These are phyloP conservation scores for Falco naumanni DNA, from an alignment of 2,797 vertebrate species.

Conservation along the genomic window DNA sequence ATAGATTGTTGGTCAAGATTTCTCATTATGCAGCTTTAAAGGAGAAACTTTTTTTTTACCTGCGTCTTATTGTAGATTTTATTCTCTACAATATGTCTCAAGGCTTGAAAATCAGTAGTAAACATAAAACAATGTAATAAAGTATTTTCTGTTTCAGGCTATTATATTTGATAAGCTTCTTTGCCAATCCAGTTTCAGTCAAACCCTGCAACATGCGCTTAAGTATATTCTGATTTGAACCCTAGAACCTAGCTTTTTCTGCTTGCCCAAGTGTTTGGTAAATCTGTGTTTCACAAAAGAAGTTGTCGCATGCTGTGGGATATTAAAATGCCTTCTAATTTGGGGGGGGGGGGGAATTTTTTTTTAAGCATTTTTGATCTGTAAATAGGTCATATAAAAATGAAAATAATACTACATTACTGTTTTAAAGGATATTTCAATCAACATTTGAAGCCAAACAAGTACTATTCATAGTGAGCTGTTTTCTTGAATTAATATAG, in stretches of 20 bases:
- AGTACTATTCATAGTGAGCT: background rate
- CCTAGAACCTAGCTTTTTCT: background rate
- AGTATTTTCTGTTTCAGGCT: background rate
- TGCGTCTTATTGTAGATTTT: background rate
- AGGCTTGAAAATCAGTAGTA: background rate
- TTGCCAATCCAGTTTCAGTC: background rate
- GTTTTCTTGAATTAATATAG: background rate
- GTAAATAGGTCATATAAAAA: background rate
- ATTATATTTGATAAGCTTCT: background rate
- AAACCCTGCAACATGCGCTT: conserved; percentile 13
- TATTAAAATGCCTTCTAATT: background rate
- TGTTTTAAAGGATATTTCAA: background rate
- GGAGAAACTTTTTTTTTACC: background rate
- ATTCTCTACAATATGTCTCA: background rate
- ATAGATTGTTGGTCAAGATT: background rate
- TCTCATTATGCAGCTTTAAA: background rate
- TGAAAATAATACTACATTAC: background rate
- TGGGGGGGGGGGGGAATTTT: too few relatives aligned
- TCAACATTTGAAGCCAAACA: background rate
- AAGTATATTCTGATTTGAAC: conserved; percentile 1
- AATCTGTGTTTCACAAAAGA: background rate
- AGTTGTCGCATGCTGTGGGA: background rate
- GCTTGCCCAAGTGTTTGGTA: background rate
- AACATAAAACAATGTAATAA: background rate
- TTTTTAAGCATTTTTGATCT: background rate